Base-by-base conservation (phyloP, 2,888 invertebrate species). In the Eumerus sabulonum region DNA sequence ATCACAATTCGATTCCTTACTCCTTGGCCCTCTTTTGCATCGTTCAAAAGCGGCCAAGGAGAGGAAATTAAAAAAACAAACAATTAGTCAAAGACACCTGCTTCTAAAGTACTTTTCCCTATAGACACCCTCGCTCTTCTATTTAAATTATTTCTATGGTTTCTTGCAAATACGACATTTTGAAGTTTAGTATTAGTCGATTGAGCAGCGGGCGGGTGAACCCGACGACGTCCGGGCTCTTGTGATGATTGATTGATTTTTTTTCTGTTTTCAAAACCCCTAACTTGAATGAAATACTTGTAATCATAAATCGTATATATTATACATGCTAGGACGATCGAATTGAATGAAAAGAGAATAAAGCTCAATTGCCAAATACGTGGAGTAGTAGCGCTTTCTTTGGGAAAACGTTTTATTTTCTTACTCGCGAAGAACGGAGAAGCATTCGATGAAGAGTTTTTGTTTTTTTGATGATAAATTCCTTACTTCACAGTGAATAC, bases 111-210 rank as follows among this genome's bases (percentile, higher is more conserved):
- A 67, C 51, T 51, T 27, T 57, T 12, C 19, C 5, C 12, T 17
- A 17, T 18, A n/a, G 1, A 16, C 36, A 36, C 54, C 42, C 19
- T n/a, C 13, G 57, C 40, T 50, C 14, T 63, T 57, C 62, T 60
- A 18, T 27, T 44, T 44, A 57, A 62, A 62, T 40, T 64, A 45
- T 62, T 66, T 47, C 73, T 73, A 63, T 73, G 44, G 40, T 79
- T 74, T 68, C 59, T 53, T 36, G 35, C 36, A 2, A 4, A 27
- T 70, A 68, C 74, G 74, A 79, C 74, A 77, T 38, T 17, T 63
- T 79, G 64, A 74, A 79, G 17, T 73, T 76, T 35, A 77, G 67
- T 67, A 73, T 63, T 63, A 77, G 62, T 53, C 18, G 51, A 18
- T 56, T 36, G 62, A 48, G 47, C 60, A 48, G 54, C 35, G 27